A percentile compares a stretch with the other conserved stretches of the same genome.
Conservation (phyloP, 2,797 vertebrate genomes). For the Simalia tracyae region DNA sequence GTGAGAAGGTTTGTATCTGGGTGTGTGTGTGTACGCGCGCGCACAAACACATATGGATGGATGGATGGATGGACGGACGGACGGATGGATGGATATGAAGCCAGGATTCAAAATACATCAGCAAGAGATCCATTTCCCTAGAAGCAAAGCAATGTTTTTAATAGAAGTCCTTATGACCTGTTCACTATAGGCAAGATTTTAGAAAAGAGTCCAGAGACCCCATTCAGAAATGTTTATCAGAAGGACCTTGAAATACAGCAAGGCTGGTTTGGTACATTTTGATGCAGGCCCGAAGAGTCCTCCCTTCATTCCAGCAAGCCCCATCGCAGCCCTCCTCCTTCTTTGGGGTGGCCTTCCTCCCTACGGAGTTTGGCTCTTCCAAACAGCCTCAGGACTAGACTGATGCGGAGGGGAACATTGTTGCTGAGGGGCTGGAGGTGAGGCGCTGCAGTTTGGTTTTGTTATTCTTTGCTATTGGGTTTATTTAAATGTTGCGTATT, state of each 20-base stretch:
- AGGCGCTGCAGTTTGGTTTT: too few species aligned
- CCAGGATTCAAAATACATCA: conserved; percentile 58
- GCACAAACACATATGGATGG: not conserved
- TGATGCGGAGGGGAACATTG: too few species aligned
- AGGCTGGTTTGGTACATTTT: not conserved
- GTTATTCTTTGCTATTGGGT: too few species aligned
- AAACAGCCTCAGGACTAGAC: too few species aligned
- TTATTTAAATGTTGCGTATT: too few species aligned
- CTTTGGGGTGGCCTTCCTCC: not conserved
- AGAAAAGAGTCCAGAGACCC: not conserved
- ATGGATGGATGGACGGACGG: not conserved
- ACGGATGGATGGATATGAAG: conserved; percentile 17
- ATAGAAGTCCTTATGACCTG: conserved; percentile 19
- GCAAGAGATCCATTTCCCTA: conserved; percentile 51
- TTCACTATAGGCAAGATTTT: conserved; percentile 29
- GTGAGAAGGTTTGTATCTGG: not conserved
- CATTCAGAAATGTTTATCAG: not conserved
- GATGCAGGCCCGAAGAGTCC: not conserved
- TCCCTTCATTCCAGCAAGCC: not conserved
- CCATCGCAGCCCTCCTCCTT: not conserved
- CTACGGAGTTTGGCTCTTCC: too few species aligned
- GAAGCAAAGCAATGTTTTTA: conserved; percentile 52
- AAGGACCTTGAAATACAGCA: not conserved
- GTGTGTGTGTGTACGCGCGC: accelerated
- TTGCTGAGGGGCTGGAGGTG: too few species aligned